Percentiles rank a stretch among this genome's conserved stretches.
These are phyloP conservation scores for Bacillus rossius DNA, from an alignment of 1,140 invertebrate species.

Conservation along the genomic window DNA sequence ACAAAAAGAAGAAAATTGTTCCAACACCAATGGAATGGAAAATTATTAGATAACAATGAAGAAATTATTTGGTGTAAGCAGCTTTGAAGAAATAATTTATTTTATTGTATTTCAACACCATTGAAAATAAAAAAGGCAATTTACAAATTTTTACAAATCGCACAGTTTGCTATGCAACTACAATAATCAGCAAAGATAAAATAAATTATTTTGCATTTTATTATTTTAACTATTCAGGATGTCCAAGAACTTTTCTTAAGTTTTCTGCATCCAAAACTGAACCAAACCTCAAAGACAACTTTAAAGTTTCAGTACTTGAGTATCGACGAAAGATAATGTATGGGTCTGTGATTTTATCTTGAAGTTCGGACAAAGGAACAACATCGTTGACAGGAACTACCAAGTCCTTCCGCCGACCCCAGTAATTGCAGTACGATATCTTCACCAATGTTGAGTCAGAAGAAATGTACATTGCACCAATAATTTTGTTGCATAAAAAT, in stretches of 20 bases:
- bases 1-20: too few relatives aligned
- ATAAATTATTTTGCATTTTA: too few relatives aligned
- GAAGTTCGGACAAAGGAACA: conserved; percentile 42
- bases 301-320: conserved; percentile 1
- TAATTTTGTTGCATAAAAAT: conserved; percentile 42
- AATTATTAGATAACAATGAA: too few relatives aligned
- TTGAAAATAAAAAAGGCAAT: too few relatives aligned
- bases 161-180: too few relatives aligned
- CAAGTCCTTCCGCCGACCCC: conserved; percentile 48
- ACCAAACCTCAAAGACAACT: background rate
- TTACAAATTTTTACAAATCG: too few relatives aligned
- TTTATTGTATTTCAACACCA: too few relatives aligned
- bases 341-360: conserved; percentile 3
- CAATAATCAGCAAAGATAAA: too few relatives aligned
- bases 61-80: too few relatives aligned
- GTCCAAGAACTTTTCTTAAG: conserved; percentile 4
- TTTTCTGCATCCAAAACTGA: conserved; percentile 5
- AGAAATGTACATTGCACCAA: conserved; percentile 52
- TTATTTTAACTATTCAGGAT: background rate
- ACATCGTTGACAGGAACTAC: conserved; percentile 42
- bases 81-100: too few relatives aligned
- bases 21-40: too few relatives aligned
- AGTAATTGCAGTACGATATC: conserved; percentile 49
- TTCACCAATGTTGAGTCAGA: conserved; percentile 44
- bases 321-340: conserved; percentile 15